Evolutionary conservation across 2,113 vertebrate species (phyloP), one percentile per base, ranked within the genome.

Genomic region (Phalacrocorax aristotelis): DNA sequence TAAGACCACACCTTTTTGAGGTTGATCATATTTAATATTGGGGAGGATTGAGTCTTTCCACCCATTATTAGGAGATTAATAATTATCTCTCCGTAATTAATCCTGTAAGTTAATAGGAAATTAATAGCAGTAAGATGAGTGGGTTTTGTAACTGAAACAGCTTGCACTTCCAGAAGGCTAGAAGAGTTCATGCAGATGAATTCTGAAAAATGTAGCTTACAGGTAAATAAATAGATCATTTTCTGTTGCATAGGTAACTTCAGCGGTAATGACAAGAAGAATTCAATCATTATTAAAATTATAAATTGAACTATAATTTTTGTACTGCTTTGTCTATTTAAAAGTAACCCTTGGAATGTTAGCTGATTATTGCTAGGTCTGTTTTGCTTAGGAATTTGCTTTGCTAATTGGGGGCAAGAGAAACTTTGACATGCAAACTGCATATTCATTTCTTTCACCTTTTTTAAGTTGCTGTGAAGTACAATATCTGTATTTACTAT

Each of bases 401-500:
- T 81, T 92, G 38, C 84, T 96, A 93, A 87, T 68, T 95, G 89
- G 57, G 32, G 75, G 62, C 66, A 93, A 90, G 55, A 79, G 81
- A 96, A 94, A 83, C 74, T 93, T 93, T 44, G 48, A 90, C 54
- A 69, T 77, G 62, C 96, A 93, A 95, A 94, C 94, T 87, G 78
- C 32, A 49, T 94, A 77, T 94, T 97, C 79, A 87, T 94, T 89
- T 88, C 40, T 89, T 87, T 79, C 21, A 38, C 15, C 90, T 71
- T 80, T 94, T 97, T 66, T 40, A 81, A 90, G 89, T 93, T 92
- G 34, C 84, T 80, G 57, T 94, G 42, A 94, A 97, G 62, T 87
- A 96, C 90, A 97, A 51, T 93, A 90, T 92, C 55, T 95, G 83
- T 96, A 97, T 97, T 97, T 97, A 95, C 88, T 97, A 96, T 97